Evolutionary conservation across 2,888 invertebrate species (phyloP).

Genomic region (Merodon equestris): DNA sequence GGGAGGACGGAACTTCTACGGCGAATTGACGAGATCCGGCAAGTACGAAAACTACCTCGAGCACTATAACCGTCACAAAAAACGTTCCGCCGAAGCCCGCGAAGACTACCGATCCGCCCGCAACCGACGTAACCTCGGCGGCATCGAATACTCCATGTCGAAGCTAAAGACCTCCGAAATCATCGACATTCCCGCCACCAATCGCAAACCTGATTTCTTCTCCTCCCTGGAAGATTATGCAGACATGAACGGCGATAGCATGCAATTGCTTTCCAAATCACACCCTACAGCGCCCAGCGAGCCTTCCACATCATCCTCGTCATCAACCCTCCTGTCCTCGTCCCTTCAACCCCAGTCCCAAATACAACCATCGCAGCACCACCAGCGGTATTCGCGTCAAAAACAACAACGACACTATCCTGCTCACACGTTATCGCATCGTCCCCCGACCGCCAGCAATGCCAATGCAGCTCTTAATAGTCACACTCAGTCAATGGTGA

Average conservation of each 20-base stretch:
- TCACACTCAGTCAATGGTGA: conserved; percentile 26
- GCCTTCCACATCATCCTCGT: conserved; percentile 22
- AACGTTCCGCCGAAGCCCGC: conserved; percentile 43
- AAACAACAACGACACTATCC: conserved; percentile 54
- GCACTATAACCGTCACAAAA: conserved; percentile 74
- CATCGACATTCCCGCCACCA: conserved; percentile 37
- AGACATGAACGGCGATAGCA: conserved; percentile 43
- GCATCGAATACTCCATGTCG: conserved; percentile 61
- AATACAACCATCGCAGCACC: conserved; percentile 34
- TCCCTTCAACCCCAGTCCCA: conserved; percentile 44
- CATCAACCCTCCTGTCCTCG: conserved; percentile 27
- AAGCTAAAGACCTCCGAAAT: conserved; percentile 43
- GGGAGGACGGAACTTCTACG: background rate
- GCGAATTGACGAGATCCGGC: conserved; percentile 34
- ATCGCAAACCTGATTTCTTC: conserved; percentile 19
- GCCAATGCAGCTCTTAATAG: conserved; percentile 36
- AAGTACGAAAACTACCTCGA: conserved; percentile 76
- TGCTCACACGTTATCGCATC: conserved; percentile 37
- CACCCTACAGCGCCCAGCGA: conserved; percentile 38
- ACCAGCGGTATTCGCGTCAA: conserved; percentile 58
- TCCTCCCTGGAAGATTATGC: conserved; percentile 29
- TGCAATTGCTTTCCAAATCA: conserved; percentile 61
- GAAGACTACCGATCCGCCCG: conserved; percentile 53
- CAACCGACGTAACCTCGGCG: conserved; percentile 52
- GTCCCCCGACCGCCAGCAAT: conserved; percentile 32